Percentiles rank a stretch among this genome's conserved stretches.
phyloP scores from a whole-genome alignment of 2,797 vertebrate species.

The Cynodonichthys magdalenae region DNA sequence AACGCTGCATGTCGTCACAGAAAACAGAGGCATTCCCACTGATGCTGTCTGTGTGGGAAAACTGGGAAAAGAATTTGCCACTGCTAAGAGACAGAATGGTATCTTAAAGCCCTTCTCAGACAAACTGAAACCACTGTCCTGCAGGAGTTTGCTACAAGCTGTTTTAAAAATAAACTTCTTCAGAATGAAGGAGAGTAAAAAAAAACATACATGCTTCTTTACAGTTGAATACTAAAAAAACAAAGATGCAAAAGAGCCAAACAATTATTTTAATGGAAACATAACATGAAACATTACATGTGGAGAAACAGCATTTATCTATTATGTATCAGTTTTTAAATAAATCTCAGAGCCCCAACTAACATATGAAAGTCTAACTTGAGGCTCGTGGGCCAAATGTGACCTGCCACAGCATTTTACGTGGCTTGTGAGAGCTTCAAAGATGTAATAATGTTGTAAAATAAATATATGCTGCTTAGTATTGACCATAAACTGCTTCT shows the following conservation, averaged over 20 bases:
- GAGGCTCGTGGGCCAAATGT: too few relatives aligned
- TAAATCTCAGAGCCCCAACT: background rate
- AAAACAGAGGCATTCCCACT: background rate
- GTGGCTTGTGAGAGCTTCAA: too few relatives aligned
- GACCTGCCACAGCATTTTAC: too few relatives aligned
- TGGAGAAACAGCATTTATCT: too few relatives aligned
- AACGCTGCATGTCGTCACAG: background rate
- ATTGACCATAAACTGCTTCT: too few relatives aligned
- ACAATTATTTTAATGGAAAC: background rate
- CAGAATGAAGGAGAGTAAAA: background rate
- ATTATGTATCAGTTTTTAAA: background rate
- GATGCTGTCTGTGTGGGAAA: slow-evolving; percentile 4
- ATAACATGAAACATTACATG: background rate
- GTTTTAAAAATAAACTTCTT: background rate
- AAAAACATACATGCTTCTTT: background rate
- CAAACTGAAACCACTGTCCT: background rate
- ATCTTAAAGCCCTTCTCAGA: background rate
- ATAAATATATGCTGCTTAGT: too few relatives aligned
- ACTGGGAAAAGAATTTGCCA: background rate
- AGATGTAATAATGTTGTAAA: too few relatives aligned
- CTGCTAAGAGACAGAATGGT: background rate
- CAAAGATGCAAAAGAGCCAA: background rate
- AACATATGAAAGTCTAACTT: background rate
- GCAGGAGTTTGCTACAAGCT: background rate
- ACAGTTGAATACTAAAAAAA: background rate